Base-by-base conservation (phyloP, 2,888 invertebrate genomes). In the Sphecodes monilicornis region DNA sequence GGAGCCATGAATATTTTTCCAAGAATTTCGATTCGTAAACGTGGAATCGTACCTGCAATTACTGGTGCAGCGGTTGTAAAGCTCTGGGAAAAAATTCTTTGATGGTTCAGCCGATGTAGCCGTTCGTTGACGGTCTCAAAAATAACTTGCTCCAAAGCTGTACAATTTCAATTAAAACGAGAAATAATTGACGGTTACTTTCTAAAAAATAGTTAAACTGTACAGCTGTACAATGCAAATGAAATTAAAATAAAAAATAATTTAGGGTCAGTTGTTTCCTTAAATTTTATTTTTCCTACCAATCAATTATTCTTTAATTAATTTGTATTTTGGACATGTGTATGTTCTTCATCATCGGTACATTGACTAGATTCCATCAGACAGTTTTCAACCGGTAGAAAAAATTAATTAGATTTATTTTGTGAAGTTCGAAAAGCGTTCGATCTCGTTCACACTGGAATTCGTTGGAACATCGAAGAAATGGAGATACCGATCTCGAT, bases 341-440 rank as follows among this genome's bases (percentile, higher is more conserved):
- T 39, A 29, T 32, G 13, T 32, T 36, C n/a, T 4, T 32, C 10
- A 39, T 68, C 36, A 0, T 18, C 36, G 68, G 11, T 11, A 0
- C n/a, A 5, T 39, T 4, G 39, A n/a, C 1, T 13, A 22, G 13
- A n/a, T n/a, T n/a, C 11, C 68, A 39, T 39, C 13, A 18, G 18
- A 11, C 36, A 36, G 36, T 64, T 36, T 64, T 22, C 36, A 18
- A 29, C 8, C 32, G 22, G 18, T 8, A 22, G 39, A 68, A 39
- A 68, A 36, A 68, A n/a, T 68, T 5, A 68, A 68, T 68, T 68
- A n/a, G n/a, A 66, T 66, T 36, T 39, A 68, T 68, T 68, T 41
- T n/a, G n/a, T n/a, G n/a, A n/a, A 11, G 54, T 54, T 22, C 22
- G 11, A 39, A 36, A n/a, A 68, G 5, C 68, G 68, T 13, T n/a